These are phyloP conservation scores for Acipenser ruthenus DNA, from an alignment of 2,797 vertebrate species.

Conservation along the genomic window DNA sequence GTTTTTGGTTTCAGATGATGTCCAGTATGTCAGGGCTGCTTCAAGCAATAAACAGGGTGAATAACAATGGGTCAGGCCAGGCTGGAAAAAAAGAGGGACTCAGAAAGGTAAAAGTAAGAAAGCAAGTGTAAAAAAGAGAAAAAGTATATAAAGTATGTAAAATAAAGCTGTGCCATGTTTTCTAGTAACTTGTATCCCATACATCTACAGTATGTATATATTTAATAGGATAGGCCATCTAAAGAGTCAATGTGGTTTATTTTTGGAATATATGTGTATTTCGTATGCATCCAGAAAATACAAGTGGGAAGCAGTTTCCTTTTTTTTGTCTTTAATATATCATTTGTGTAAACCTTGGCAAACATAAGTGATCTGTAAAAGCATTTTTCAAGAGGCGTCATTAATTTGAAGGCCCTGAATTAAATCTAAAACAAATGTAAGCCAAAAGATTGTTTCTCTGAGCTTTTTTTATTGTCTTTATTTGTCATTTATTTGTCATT, in stretches of 20 bases:
- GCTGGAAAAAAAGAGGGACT: conserved; percentile 38
- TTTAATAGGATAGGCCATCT: neutral
- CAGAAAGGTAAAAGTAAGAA: conserved; percentile 26
- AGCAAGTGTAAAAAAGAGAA: conserved; percentile 35
- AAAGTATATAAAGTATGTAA: conserved; percentile 25
- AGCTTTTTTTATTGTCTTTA: too few species aligned
- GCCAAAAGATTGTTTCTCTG: too few species aligned
- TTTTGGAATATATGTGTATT: neutral
- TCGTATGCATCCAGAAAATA: neutral
- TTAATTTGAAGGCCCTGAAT: neutral
- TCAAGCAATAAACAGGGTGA: conserved; percentile 71
- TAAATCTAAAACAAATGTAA: neutral
- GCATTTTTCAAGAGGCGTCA: neutral
- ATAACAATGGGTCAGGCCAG: conserved; percentile 70
- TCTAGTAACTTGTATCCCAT: neutral
- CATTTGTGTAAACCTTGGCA: neutral
- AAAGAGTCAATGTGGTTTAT: neutral
- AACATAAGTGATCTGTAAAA: neutral
- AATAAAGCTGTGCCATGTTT: neutral
- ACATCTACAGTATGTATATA: conserved; percentile 31
- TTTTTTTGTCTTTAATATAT: neutral
- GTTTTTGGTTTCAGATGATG: conserved; percentile 81
- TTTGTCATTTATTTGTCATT: too few species aligned
- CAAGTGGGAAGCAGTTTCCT: neutral
- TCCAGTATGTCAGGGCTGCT: conserved; percentile 75